Evolutionary conservation across 1,140 invertebrate genomes (phyloP).

Genomic region (Proales similis): DNA sequence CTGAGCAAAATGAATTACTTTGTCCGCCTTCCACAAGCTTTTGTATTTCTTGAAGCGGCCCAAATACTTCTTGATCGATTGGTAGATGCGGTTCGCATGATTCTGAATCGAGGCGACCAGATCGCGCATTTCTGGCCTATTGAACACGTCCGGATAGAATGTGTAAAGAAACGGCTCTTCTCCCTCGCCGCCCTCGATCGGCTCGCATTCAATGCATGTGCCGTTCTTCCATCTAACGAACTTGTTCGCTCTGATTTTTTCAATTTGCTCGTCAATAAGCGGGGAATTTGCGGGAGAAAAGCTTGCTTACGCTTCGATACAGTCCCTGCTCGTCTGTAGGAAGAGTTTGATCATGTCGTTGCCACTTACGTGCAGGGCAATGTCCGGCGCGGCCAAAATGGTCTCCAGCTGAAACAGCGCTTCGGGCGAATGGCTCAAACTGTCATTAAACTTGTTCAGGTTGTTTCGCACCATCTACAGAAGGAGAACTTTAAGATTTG

Average conservation of each 20-base stretch:
- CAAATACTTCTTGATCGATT: slow-evolving; percentile 61
- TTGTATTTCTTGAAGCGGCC: slow-evolving; percentile 68
- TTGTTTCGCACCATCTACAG: slow-evolving; percentile 62
- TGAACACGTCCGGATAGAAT: slow-evolving; percentile 70
- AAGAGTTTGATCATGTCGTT: slow-evolving; percentile 67
- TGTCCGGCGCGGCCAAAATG: slow-evolving; percentile 64
- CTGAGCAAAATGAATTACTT: slow-evolving; percentile 58
- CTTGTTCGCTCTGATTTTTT: slow-evolving; percentile 58
- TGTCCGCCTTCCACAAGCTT: slow-evolving; percentile 72
- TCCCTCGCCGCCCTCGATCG: slow-evolving; percentile 54
- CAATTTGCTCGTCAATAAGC: too few relatives aligned
- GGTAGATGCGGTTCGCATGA: slow-evolving; percentile 59
- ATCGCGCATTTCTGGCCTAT: slow-evolving; percentile 62
- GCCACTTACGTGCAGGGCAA: slow-evolving; percentile 64
- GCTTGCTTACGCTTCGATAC: slow-evolving; percentile 51
- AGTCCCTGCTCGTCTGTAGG: slow-evolving; percentile 52
- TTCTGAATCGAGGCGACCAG: slow-evolving; percentile 62
- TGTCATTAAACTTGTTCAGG: slow-evolving; percentile 63
- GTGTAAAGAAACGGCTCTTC: slow-evolving; percentile 60
- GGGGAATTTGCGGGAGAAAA: background rate
- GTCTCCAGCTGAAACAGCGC: slow-evolving; percentile 71
- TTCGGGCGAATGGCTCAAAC: slow-evolving; percentile 56
- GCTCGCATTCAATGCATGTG: slow-evolving; percentile 66
- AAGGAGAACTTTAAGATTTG: too few relatives aligned
- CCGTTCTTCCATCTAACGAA: slow-evolving; percentile 75